phyloP scores from a whole-genome alignment of 2,888 invertebrate species.

The Drepanosiphum platanoidis region DNA sequence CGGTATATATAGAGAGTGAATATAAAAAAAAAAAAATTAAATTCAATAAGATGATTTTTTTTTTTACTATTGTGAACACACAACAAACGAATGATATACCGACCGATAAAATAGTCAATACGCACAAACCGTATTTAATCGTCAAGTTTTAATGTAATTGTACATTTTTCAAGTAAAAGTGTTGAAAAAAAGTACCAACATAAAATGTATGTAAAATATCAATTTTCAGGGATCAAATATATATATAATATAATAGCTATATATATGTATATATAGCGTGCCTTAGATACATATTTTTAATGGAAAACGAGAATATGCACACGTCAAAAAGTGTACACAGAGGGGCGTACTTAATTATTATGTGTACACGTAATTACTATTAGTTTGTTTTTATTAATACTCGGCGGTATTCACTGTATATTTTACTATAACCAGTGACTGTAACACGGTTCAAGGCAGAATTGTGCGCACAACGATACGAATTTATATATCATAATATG shows the following conservation, averaged over 20 bases:
- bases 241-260: no score
- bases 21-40: conserved; percentile 27
- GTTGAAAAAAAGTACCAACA: neutral
- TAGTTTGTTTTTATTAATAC: conserved; percentile 16
- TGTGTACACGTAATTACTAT: neutral
- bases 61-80: conserved; percentile 52
- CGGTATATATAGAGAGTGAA: conserved; percentile 7
- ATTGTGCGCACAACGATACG: neutral
- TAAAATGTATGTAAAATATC: neutral
- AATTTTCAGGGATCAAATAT: neutral
- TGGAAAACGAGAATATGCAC: conserved; percentile 10
- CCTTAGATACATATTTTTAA: neutral
- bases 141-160: neutral
- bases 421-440: conserved; percentile 25
- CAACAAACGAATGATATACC: conserved; percentile 48
- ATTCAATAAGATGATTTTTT: conserved; percentile 59
- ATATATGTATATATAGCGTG: no score
- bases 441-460: conserved; percentile 21
- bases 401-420: neutral
- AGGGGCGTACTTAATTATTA: neutral
- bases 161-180: neutral
- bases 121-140: conserved; percentile 55
- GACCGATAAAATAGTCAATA: conserved; percentile 48
- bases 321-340: neutral
- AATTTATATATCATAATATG: neutral